These are phyloP conservation scores for Phalera bucephala DNA, from an alignment of 2,888 invertebrate species.

Conservation along the genomic window DNA sequence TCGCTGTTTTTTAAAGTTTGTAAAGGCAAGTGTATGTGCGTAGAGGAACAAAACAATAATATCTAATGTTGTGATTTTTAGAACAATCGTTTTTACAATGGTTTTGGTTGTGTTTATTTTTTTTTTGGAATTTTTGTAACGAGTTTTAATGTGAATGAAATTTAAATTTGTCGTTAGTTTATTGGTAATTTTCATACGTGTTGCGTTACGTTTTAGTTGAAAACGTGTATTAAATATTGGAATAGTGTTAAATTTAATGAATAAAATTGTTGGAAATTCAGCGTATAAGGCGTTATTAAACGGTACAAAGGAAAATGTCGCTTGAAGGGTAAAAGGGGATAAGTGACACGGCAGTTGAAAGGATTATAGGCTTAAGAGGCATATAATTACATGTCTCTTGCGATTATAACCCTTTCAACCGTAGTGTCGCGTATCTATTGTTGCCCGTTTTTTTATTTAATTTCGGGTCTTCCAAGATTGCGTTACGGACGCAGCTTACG, in stretches of 20 bases:
- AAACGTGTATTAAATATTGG: constrained; percentile 6
- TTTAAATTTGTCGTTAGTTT: neutral
- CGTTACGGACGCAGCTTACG: too few species aligned
- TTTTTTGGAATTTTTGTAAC: constrained; percentile 7
- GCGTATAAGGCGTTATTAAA: neutral
- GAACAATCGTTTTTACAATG: constrained; percentile 27
- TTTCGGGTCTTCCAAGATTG: too few species aligned
- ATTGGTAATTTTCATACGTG: neutral
- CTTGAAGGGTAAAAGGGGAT: too few species aligned
- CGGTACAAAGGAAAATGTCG: too few species aligned
- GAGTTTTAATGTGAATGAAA: neutral
- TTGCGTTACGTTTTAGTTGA: constrained; percentile 19
- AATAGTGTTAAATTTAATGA: neutral
- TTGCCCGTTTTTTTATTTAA: too few species aligned
- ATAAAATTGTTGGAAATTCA: neutral
- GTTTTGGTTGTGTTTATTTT: constrained; percentile 54
- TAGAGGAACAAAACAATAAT: constrained; percentile 23
- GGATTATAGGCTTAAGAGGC: too few species aligned
- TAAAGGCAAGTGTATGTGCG: constrained; percentile 51
- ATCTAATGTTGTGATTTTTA: constrained; percentile 43
- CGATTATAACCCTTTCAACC: too few species aligned
- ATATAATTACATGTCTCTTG: too few species aligned
- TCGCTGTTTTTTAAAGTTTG: constrained; percentile 11
- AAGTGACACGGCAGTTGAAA: too few species aligned
- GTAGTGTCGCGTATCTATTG: too few species aligned